These are phyloP conservation scores for Cataglyphis cursor DNA, from an alignment of 2,888 invertebrate genomes.

Conservation along the genomic window DNA sequence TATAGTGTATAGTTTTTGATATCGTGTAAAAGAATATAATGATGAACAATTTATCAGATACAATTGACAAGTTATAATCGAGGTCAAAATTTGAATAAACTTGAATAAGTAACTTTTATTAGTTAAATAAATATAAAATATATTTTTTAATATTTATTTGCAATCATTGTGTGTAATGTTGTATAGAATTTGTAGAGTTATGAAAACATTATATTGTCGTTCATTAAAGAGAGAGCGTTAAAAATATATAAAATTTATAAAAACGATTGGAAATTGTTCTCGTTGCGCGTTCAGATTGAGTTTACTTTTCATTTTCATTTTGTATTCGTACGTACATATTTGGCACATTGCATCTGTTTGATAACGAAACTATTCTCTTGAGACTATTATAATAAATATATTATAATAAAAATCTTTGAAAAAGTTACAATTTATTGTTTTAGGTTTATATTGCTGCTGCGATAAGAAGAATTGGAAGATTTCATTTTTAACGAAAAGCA, in stretches of 20 bases:
- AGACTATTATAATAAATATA: too few relatives aligned
- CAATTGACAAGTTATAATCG: background rate
- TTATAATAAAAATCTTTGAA: background rate
- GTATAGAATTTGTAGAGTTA: background rate
- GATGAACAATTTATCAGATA: background rate
- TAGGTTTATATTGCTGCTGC: background rate
- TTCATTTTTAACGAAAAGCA: background rate
- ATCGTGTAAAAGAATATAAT: background rate
- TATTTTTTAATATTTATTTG: background rate
- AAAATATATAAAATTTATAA: constrained; percentile 9
- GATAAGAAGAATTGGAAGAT: background rate
- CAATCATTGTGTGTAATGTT: background rate
- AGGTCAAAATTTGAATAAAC: background rate
- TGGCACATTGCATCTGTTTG: background rate
- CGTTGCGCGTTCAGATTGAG: background rate
- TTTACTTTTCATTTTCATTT: constrained; percentile 3
- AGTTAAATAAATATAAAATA: background rate
- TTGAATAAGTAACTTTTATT: background rate
- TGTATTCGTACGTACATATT: constrained; percentile 1
- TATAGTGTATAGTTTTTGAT: background rate
- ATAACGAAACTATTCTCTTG: background rate
- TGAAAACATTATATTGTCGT: background rate
- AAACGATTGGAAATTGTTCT: background rate
- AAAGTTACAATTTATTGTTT: background rate
- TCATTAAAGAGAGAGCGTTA: background rate